Base-by-base conservation (phyloP, 2,113 vertebrate genomes). In the Xenopus laevis region DNA sequence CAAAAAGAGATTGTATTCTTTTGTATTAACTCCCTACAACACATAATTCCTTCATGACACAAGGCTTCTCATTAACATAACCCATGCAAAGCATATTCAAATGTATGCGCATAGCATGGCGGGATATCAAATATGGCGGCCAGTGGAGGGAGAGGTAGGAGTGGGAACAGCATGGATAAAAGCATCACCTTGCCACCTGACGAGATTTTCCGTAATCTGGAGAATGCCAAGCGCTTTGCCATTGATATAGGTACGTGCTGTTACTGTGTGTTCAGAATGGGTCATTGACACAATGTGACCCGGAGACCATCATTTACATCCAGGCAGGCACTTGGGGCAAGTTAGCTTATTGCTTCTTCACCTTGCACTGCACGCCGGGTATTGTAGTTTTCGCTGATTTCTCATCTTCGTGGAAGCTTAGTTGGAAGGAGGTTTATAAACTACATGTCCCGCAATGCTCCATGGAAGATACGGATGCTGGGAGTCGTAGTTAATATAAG, bases 171-270 rank as follows among this genome's bases (percentile, higher is more conserved):
- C 80, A 91, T 97, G 92, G 96, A 96, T 83, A 98, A 96, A 86
- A 98, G 96, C 93, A 98, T 98, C 79, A 96, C 88, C 44, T 93
- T 98, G 10, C 96, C 96, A 12, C 93, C 96, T 0, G 94, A 97
- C 79, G 95, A 98, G 71, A 96, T 98, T 82, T 98, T 98, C 79
- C 94, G 96, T 55, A 98, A 97, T 78, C 82, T 98, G 84, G 96
- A 96, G 79, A 98, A 97, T 83, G 96, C 96, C 69, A 98, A 98
- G 85, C 92, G 94, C 73, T 98, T 98, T 86, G 96, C 96, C 71
- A 98, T 98, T 79, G 96, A 98, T 81, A 98, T 98, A 89, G 96
- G 96, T 98, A 91, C 18, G 73, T 17, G 1, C 46, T 61, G 59
- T 13, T 27, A 27, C 23, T 1, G 11, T 7, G 33, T 40, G 58